These are phyloP conservation scores for Halesus radiatus DNA, from an alignment of 1,140 invertebrate genomes.

Conservation along the genomic window DNA sequence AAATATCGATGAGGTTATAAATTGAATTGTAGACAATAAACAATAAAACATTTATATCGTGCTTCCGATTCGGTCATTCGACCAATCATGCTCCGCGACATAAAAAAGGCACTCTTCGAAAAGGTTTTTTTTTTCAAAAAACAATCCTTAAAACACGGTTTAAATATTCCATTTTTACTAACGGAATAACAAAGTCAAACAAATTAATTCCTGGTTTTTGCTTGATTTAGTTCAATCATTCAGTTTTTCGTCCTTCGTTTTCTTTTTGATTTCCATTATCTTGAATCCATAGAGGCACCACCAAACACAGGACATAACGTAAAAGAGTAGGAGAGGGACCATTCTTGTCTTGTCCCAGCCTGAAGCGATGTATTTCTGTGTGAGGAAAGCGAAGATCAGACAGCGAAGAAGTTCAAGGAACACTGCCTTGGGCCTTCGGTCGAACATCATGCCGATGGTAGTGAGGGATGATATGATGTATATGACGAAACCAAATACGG, in stretches of 20 bases:
- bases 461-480: slow-evolving; percentile 79
- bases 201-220: too few species aligned
- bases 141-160: too few species aligned
- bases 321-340: slow-evolving; percentile 50
- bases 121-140: too few species aligned
- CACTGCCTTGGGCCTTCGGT: slow-evolving; percentile 70
- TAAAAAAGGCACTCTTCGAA: too few species aligned
- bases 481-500: slow-evolving; percentile 70
- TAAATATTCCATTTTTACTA: too few species aligned
- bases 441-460: slow-evolving; percentile 80
- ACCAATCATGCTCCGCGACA: too few species aligned
- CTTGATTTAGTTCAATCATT: too few species aligned
- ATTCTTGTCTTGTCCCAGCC: slow-evolving; percentile 38
- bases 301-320: slow-evolving; percentile 50
- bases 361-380: slow-evolving; percentile 31
- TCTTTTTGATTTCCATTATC: slow-evolving; percentile 50
- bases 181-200: too few species aligned
- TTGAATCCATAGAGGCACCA: slow-evolving; percentile 52
- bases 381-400: slow-evolving; percentile 62
- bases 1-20: too few species aligned
- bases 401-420: slow-evolving; percentile 73
- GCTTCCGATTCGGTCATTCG: too few species aligned
- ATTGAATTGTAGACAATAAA: too few species aligned
- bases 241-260: slow-evolving; percentile 15
- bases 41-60: too few species aligned